Base-by-base conservation (phyloP, 1,140 invertebrate species). In the Zaprionus africanus region DNA sequence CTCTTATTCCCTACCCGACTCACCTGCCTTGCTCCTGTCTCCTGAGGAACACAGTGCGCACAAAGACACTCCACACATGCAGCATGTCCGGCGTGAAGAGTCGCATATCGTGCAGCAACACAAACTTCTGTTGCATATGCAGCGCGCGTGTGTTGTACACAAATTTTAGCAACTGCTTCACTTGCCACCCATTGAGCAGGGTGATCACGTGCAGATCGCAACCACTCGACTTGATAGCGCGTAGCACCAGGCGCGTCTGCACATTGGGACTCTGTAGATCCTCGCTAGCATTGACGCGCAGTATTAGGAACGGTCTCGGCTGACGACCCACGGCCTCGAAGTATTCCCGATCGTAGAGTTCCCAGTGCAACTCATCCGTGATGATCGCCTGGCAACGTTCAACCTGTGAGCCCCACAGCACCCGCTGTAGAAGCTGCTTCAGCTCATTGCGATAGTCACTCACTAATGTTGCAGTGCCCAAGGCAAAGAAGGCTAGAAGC, bases 51-150 rank as follows among this genome's bases (percentile, higher is more conserved):
- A 97, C 87, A 0, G 96, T 95, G 78, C 96, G 96, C 2, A 96
- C 94, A 24, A 97, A 95, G 74, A 95, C 94, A 49, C 95, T 96
- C 96, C 96, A 97, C 9, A 97, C 79, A 78, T 96, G 96, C 78
- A 95, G 94, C 70, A 96, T 93, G n/a, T 95, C 93, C 57, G 94
- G 92, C 19, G 93, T 91, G 64, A 97, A 95, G 0, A 97, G 91
- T 36, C 95, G 93, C 43, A 93, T 90, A 85, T 97, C 96, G 73
- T 97, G 94, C 0, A 96, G 91, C 31, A 96, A 90, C 34, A 97
- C 92, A 76, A 95, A 97, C 73, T 95, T 95, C 9, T 95, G 95
- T 90, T 94, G 94, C 0, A 96, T 95, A 78, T 96, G 94, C 9
- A 97, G 83, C 0, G 96, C 87, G 17, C 96, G 94, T 91, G 95